Evolutionary conservation across 2,888 invertebrate genomes (phyloP), one percentile per base, ranked within the genome.

Genomic region (Agrilus biguttatus): DNA sequence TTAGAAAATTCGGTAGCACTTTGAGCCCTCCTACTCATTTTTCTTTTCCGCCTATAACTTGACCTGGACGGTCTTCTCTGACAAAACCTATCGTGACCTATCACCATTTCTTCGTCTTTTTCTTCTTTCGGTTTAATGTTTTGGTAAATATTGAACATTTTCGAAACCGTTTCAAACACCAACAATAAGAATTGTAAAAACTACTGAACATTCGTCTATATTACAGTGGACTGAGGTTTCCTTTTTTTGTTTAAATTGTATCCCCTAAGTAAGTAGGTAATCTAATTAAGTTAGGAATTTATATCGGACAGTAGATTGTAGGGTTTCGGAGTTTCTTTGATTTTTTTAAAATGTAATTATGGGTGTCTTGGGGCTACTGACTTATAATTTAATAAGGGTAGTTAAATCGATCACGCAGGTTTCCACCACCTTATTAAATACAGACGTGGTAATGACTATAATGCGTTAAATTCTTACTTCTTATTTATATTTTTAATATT

Each of bases 31-130:
- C 77, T 69, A 46, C 78, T 72, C n/a, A 75, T 72, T 13, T 73
- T 73, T 32, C 69, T 70, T 36, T 69, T 71, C 59, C 74, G 74
- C 59, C 70, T 72, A 62, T 70, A 53, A 28, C 58, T 67, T 58
- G 69, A 66, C 54, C 71, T 66, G 13, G 68, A 63, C 2, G 76
- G 71, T 1, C 82, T 67, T 45, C 80, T 78, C 57, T 82, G 81
- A 55, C 82, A 85, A 60, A 85, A 87, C 53, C 84, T 71, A 56
- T 87, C 87, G 55, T 87, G 87, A 0, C 86, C 87, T 7, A 84
- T 87, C 2, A 81, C 78, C 55, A 78, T 77, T 21, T 70, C 73
- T 53, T 68, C 76, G 33, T 67, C 72, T 19, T 69, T 71, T 1
- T 69, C 71, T 19, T 68, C 72, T 42, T 72, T 73, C 14, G 74